Evolutionary conservation across 1,140 invertebrate species (phyloP), one percentile per base, ranked within the genome.

Genomic region (Musca vetustissima): DNA sequence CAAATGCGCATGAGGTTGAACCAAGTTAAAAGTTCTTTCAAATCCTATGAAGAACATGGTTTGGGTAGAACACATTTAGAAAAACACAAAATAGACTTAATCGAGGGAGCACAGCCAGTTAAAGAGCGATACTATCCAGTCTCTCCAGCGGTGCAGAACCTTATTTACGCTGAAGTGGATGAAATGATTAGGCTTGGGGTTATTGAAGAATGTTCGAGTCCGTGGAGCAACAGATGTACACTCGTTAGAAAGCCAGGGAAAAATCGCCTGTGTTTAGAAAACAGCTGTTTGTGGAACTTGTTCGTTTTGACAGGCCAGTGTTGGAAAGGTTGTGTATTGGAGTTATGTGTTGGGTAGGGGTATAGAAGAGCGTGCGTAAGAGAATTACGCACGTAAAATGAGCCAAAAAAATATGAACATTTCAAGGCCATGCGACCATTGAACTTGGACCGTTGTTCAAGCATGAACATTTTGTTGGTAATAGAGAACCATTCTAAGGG

Each of bases 151-250:
- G 64, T 66, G 9, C 64, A 66, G 21, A 43, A 49, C 19, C 14
- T 66, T 1, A 25, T 49, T 22, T 66, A 17, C n/a, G 47, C 13
- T 4, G 47, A 49, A 14, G 2, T 49, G 4, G 47, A 49, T 14
- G n/a, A 49, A 15, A 49, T 49, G 47, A 4, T 49, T 14, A 49
- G 47, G 47, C 13, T 49, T 6, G n/a, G n/a, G 4, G 47, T 49
- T 3, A 73, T 73, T 22, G 69, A 73, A 48, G 64, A 67, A 25
- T 66, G 67, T n/a, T 47, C 55, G 11, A 72, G 73, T 65, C 67
- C 73, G 1, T 70, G 72, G 72, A 71, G 61, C 15, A 70, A 68
- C 53, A 59, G 70, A 19, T 57, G 48, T 24, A 69, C 68, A 22
- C 13, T 73, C 0, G 67, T 70, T 13, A 64, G 28, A 22, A 68